Evolutionary conservation across 2,113 vertebrate species (phyloP).

Genomic region (Rutilus rutilus): DNA sequence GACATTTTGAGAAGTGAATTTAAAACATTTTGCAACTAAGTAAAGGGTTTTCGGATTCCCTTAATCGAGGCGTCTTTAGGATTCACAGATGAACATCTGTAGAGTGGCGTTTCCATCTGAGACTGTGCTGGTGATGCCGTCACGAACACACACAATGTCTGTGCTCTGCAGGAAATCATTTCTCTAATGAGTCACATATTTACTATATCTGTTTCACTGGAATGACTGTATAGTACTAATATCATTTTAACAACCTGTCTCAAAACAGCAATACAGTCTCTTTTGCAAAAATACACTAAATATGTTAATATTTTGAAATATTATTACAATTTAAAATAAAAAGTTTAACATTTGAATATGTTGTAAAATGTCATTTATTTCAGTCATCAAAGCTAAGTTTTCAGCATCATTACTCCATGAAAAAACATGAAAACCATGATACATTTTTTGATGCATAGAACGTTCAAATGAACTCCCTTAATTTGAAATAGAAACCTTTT

Average conservation of each 20-base stretch:
- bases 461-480: no score
- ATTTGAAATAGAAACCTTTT: no score
- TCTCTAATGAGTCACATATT: background rate
- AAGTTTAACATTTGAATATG: background rate
- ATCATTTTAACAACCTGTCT: background rate
- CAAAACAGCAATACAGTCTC: background rate
- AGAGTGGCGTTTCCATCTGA: background rate
- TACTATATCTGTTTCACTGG: background rate
- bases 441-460: background rate
- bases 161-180: background rate
- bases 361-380: background rate
- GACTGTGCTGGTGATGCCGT: background rate
- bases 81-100: background rate
- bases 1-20: background rate
- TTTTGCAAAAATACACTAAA: background rate
- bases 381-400: background rate
- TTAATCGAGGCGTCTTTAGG: background rate
- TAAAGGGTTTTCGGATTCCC: background rate
- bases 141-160: background rate
- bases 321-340: background rate
- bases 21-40: background rate
- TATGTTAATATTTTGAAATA: background rate
- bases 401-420: background rate
- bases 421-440: no score
- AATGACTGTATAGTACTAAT: slow-evolving; percentile 3